Base-by-base conservation (phyloP, 2,113 vertebrate genomes). In the Diadophis punctatus region DNA sequence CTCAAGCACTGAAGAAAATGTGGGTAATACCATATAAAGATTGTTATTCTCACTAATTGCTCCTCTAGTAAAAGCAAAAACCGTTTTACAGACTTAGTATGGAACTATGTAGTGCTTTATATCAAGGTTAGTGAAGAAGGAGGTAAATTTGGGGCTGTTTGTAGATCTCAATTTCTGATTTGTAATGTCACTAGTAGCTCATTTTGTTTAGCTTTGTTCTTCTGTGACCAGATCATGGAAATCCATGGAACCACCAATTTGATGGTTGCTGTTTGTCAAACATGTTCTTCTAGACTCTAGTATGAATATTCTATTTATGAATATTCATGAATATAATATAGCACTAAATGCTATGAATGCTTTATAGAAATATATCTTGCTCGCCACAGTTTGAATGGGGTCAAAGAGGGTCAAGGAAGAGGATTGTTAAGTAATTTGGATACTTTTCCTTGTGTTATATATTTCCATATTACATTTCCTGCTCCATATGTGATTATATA, bases 131-230 rank as follows among this genome's bases (percentile, higher is more conserved):
- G 34, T 63, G 27, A 30, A 63, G 74, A 34, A 84, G 2, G 39
- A 80, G 23, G 8, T 87, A 16, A 2, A 22, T 20, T 34, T 7
- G 51, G 0, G 0, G 10, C 58, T 52, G 20, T 43, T 23, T 25
- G 87, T 0, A 0, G 2, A 34, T 0, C 30, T 0, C 88, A 46
- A 84, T 84, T 84, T 84, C 34, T 84, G 74, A 43, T 43, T 84
- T 34, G 12, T 20, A 20, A 43, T 20, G 25, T 63, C 27, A 63
- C 58, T 30, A 12, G 27, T 27, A 30, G 58, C 10, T 30, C 58
- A 63, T 63, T 63, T 63, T 63, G 27, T 63, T 30, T 30, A 27
- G 27, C 10, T 63, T 30, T 63, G 58, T 63, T 4, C 58, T 63
- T 63, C 58, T 30, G 27, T 68, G 4, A 68, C 30, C 60, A 16